These are phyloP conservation scores for Tetanocera ferruginea DNA, from an alignment of 2,888 invertebrate genomes.

Conservation along the genomic window DNA sequence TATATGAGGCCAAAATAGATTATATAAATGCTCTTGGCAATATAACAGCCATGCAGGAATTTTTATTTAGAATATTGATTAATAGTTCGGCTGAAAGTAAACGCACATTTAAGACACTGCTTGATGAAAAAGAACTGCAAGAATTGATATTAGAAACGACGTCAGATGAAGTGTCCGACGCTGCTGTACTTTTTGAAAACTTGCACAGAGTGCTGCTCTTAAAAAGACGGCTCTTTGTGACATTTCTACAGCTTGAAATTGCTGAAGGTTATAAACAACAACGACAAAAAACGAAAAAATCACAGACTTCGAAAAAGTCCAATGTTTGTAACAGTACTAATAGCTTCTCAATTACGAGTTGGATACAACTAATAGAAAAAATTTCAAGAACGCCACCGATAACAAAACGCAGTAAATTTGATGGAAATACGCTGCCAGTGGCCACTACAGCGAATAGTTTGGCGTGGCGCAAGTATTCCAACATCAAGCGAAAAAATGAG, in stretches of 20 bases:
- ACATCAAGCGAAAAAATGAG: slow-evolving; percentile 76
- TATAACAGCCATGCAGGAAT: slow-evolving; percentile 62
- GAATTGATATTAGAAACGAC: slow-evolving; percentile 36
- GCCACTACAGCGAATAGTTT: slow-evolving; percentile 77
- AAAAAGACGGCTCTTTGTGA: slow-evolving; percentile 61
- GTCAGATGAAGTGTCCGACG: slow-evolving; percentile 21
- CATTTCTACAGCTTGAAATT: slow-evolving; percentile 53
- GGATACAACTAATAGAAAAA: slow-evolving; percentile 74
- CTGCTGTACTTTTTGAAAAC: slow-evolving; percentile 56
- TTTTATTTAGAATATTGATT: slow-evolving; percentile 56
- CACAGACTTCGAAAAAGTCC: not conserved
- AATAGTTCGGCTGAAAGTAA: slow-evolving; percentile 54
- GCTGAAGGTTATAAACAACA: slow-evolving; percentile 33
- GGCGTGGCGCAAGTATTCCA: slow-evolving; percentile 75
- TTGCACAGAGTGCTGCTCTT: slow-evolving; percentile 58
- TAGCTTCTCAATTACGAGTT: slow-evolving; percentile 59
- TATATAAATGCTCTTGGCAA: slow-evolving; percentile 54
- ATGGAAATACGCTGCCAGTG: slow-evolving; percentile 77
- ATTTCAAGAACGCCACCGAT: slow-evolving; percentile 71
- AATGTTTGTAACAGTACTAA: no score
- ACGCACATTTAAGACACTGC: slow-evolving; percentile 49
- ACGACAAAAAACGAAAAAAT: slow-evolving; percentile 20
- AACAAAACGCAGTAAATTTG: slow-evolving; percentile 74
- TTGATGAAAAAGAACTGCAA: slow-evolving; percentile 54
- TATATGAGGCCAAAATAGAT: slow-evolving; percentile 42